Conservation (phyloP, 1,140 invertebrate species). For the Pemphigus obesinymphae region DNA sequence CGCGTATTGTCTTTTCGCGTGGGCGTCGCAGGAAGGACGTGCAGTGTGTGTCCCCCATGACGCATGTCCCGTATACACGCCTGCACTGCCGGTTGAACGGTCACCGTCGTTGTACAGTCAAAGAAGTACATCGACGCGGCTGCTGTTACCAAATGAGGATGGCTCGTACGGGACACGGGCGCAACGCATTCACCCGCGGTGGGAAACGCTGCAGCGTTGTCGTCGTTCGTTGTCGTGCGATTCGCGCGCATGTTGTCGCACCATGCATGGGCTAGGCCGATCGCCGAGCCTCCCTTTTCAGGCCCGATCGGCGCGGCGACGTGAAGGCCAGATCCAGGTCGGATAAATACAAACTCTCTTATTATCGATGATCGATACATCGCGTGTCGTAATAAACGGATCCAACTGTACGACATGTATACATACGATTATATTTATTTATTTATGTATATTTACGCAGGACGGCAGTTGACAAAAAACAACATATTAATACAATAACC, state of each 20-base stretch:
- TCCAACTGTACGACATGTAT: no score
- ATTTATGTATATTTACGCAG: no score
- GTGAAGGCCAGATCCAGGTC: neutral
- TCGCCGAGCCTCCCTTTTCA: neutral
- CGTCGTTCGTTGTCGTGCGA: neutral
- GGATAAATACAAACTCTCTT: neutral
- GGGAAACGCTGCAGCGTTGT: neutral
- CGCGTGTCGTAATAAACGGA: no score
- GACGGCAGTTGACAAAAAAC: no score
- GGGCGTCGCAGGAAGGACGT: constrained; percentile 19
- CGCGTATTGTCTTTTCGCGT: constrained; percentile 27
- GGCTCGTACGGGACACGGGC: neutral
- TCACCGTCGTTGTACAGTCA: neutral
- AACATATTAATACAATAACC: no score
- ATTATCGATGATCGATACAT: no score
- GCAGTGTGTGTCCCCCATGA: neutral
- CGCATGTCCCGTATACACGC: neutral
- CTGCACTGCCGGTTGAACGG: neutral
- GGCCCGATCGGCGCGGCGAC: neutral
- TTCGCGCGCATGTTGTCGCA: neutral
- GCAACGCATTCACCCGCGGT: neutral
- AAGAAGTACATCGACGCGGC: neutral
- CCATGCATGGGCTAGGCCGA: neutral
- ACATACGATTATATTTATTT: no score
- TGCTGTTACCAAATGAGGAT: constrained; percentile 27